Evolutionary conservation across 2,113 vertebrate genomes (phyloP), one percentile per base, ranked within the genome.

Genomic region (Mus pahari): DNA sequence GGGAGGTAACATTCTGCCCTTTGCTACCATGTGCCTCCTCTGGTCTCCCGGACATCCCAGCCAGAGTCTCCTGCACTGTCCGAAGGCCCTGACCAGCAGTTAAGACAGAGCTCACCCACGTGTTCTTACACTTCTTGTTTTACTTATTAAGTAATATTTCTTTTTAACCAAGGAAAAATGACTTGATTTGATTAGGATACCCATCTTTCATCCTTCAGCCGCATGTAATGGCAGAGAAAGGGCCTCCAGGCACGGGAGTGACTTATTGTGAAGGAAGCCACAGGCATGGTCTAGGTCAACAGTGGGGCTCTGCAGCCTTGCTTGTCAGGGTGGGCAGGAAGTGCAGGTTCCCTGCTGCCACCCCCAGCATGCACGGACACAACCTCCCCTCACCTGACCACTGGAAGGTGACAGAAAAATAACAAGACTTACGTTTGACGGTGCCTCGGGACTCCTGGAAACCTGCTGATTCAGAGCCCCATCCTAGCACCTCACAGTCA

Each of bases 381-480:
- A 71, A 45, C 60, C 24, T 71, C 60, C 53, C 88, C 45, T 26
- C 64, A 10, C 31, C 45, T 26, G 8, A 7, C 58, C 60, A 71
- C n/a, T 28, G 12, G 39, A 91, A 96, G 58, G 39, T 19, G 33
- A 88, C 75, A 77, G 36, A 58, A 89, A 91, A 58, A 92, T 91
- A 77, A 68, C 53, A 48, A 77, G 60, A 99, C 99, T 99, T 99
- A 99, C 99, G 82, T 99, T 99, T 99, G 97, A 99, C 99, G 7
- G 99, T 99, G 97, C 99, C 99, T 95, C 99, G 99, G 0, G 99
- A 99, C 97, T 99, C 99, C 98, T 99, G 99, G 98, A 99, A 99
- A 39, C 99, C 99, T 2, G 99, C 98, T 0, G 98, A 94, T 89
- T 99, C 99, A 0, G 99, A 99, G n/a, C 99, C 99, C 99, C 99